phyloP scores from a whole-genome alignment of 2,888 invertebrate genomes.

The Pyrgus malvae region DNA sequence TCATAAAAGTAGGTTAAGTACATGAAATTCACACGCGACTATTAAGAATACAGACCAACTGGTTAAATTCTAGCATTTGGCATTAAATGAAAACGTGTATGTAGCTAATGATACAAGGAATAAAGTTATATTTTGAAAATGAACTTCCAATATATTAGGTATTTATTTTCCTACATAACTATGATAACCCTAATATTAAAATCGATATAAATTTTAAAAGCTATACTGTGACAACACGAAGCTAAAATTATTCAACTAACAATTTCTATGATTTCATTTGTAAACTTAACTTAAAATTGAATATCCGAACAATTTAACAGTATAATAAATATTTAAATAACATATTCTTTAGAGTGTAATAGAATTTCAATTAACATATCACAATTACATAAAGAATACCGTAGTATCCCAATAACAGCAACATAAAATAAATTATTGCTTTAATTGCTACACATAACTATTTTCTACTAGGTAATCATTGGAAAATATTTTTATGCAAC shows the following conservation, averaged over 20 bases:
- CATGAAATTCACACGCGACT: slow-evolving; percentile 1
- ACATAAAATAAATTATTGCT: not conserved
- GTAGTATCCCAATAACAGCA: not conserved
- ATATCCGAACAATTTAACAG: slow-evolving; percentile 39
- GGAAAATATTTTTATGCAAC: too few species aligned
- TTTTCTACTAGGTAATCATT: too few species aligned
- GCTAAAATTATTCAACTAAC: not conserved
- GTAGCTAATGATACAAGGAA: slow-evolving; percentile 30
- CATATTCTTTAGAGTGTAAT: slow-evolving; percentile 11
- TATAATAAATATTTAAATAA: slow-evolving; percentile 37
- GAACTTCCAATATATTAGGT: not conserved
- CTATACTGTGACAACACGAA: too few species aligned
- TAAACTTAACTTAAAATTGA: slow-evolving; percentile 29
- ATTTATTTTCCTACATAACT: slow-evolving; percentile 6
- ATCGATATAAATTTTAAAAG: too few species aligned
- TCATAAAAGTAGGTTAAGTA: slow-evolving; percentile 21
- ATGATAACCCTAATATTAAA: not conserved
- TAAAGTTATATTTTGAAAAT: slow-evolving; percentile 2
- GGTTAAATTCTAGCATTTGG: slow-evolving; percentile 56
- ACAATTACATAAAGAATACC: not conserved
- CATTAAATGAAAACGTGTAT: slow-evolving; percentile 47
- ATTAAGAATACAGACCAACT: not conserved
- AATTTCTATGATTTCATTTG: too few species aligned
- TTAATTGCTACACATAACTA: too few species aligned
- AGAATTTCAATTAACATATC: not conserved